Evolutionary conservation across 2,113 vertebrate species (phyloP).

Genomic region (Triplophysa tibetana): DNA sequence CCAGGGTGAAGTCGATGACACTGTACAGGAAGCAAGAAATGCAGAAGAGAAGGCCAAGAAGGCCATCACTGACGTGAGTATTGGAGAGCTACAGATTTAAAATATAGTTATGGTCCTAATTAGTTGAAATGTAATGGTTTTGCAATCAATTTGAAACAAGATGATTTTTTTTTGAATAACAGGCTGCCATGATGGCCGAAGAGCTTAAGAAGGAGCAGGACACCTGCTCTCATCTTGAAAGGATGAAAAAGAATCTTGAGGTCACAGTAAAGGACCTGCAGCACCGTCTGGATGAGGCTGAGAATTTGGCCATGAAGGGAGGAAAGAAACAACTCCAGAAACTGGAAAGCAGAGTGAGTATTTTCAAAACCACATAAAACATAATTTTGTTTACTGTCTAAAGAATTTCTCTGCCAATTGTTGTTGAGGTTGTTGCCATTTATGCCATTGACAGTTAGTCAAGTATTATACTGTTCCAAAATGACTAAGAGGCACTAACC

Average conservation of each 20-base stretch:
- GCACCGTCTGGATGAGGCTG: constrained; percentile 89
- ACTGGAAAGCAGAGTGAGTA: constrained; percentile 67
- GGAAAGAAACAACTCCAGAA: constrained; percentile 87
- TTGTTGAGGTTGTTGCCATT: background rate
- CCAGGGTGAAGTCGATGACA: constrained; percentile 51
- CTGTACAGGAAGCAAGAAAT: constrained; percentile 53
- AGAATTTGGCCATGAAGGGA: constrained; percentile 83
- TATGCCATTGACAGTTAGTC: no score
- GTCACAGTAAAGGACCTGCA: constrained; percentile 76
- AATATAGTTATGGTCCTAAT: background rate
- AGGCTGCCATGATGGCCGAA: constrained; percentile 86
- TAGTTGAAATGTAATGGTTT: background rate
- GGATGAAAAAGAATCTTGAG: constrained; percentile 97
- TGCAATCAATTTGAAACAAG: background rate
- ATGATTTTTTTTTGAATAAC: background rate
- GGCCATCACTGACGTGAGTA: constrained; percentile 51
- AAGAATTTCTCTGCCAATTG: background rate
- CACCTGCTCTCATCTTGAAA: constrained; percentile 86
- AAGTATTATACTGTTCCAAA: no score
- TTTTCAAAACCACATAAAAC: background rate
- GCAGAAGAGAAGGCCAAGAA: constrained; percentile 55
- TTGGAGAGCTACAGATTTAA: background rate
- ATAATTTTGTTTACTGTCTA: no score
- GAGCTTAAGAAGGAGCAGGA: constrained; percentile 90
- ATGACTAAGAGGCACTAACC: no score